phyloP scores from a whole-genome alignment of 2,797 vertebrate species.

The Ambastaia sidthimunki region DNA sequence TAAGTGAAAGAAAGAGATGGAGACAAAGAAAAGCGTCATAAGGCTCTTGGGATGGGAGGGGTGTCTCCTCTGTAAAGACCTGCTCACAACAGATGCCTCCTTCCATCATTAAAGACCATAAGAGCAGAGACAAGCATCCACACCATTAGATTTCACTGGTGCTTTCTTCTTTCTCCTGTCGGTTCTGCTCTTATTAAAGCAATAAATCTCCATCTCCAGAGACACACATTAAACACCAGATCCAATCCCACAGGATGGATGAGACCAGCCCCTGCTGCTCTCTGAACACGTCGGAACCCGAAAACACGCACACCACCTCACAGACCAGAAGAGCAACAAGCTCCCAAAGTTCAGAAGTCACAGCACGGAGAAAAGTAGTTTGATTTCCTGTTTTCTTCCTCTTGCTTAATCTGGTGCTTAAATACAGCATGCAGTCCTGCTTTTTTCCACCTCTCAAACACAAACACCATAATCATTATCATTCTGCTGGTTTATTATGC shows the following conservation, averaged over 20 bases:
- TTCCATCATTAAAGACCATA: slow-evolving; percentile 54
- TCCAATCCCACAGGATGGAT: slow-evolving; percentile 58
- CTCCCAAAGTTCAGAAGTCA: slow-evolving; percentile 36
- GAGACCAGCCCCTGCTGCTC: slow-evolving; percentile 54
- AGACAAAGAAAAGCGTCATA: slow-evolving; percentile 26
- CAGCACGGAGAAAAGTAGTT: slow-evolving; percentile 43
- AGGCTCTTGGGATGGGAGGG: slow-evolving; percentile 10
- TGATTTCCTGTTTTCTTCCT: slow-evolving; percentile 23
- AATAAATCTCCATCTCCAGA: slow-evolving; percentile 64
- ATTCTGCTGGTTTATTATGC: slow-evolving; percentile 51
- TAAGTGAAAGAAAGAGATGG: slow-evolving; percentile 38
- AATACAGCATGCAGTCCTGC: slow-evolving; percentile 38
- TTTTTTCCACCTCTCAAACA: slow-evolving; percentile 51
- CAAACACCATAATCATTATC: slow-evolving; percentile 58
- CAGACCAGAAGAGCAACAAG: slow-evolving; percentile 38
- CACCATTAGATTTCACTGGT: slow-evolving; percentile 32
- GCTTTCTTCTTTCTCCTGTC: slow-evolving; percentile 43
- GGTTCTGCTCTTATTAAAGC: slow-evolving; percentile 63
- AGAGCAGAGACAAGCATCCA: slow-evolving; percentile 20
- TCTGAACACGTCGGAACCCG: slow-evolving; percentile 56
- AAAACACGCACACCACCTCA: slow-evolving; percentile 32
- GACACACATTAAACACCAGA: slow-evolving; percentile 63
- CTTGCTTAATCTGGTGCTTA: slow-evolving; percentile 56
- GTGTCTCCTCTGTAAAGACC: slow-evolving; percentile 30
- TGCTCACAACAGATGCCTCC: slow-evolving; percentile 43